Conservation (phyloP, 2,797 vertebrate species). For the Bradypus variegatus region DNA sequence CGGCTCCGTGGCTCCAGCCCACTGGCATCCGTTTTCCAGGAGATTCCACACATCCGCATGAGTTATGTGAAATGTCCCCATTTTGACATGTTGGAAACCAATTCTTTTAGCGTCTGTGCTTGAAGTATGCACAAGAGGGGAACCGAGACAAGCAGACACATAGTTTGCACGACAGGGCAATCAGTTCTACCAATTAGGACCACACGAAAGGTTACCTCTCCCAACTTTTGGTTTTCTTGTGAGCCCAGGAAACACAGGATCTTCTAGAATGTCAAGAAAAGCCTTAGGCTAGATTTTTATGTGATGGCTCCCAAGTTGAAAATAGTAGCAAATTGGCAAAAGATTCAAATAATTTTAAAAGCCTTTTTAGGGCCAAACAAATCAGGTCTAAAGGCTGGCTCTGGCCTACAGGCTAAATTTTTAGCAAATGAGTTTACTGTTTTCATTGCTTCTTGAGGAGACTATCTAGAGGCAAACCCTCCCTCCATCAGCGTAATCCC, state of each 20-base stretch:
- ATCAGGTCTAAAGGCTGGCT: too few species aligned
- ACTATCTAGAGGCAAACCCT: too few species aligned
- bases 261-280: not conserved
- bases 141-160: not conserved
- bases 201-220: accelerated
- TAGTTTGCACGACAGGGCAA: accelerated
- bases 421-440: too few species aligned
- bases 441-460: too few species aligned
- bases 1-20: accelerated
- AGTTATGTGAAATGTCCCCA: not conserved
- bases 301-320: not conserved
- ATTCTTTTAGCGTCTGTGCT: not conserved
- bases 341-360: not conserved
- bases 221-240: not conserved
- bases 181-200: not conserved
- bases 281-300: not conserved
- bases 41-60: not conserved
- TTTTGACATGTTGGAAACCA: not conserved
- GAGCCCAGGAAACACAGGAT: not conserved
- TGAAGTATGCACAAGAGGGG: not conserved
- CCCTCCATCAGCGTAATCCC: too few species aligned
- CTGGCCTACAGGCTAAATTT: too few species aligned
- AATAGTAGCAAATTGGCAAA: not conserved
- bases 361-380: too few species aligned
- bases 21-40: accelerated